Evolutionary conservation across 2,113 vertebrate genomes (phyloP).

Genomic region (Ovis aries): ARS-UI_Ramb_v3.0 NC_056057.1:59197001-59197500

Average conservation of each 20-base stretch:
- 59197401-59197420: no score
- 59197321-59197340: no score
- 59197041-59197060: not conserved
- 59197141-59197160: not conserved
- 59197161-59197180: not conserved
- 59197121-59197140: not conserved
- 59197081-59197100: not conserved
- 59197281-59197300: not conserved
- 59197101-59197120: not conserved
- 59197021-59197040: not conserved
- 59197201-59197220: not conserved
- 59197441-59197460: no score
- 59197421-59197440: no score
- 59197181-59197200: not conserved
- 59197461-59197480: rapidly evolving
- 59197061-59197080: not conserved
- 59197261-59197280: not conserved
- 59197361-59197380: no score
- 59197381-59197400: no score
- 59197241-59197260: not conserved
- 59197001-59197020: not conserved
- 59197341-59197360: no score
- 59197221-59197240: not conserved
- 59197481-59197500: no score
- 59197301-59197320: no score